These are phyloP conservation scores for Dendrocincla tyrannina DNA, from an alignment of 2,797 vertebrate genomes.

Conservation along the genomic window DNA sequence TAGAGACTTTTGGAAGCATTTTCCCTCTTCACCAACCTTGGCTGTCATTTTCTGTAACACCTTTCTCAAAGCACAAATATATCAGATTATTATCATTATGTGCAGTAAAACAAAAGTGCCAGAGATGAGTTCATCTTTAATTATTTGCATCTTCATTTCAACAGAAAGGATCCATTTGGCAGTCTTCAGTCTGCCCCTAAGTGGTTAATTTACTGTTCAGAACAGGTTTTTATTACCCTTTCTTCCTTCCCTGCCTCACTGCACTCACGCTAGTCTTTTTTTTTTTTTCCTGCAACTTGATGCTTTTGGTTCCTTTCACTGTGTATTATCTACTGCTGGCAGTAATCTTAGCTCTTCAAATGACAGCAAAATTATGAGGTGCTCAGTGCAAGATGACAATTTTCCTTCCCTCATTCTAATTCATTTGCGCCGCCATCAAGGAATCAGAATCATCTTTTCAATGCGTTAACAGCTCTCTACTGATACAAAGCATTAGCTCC, in stretches of 20 bases:
- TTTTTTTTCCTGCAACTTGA: constrained; percentile 14
- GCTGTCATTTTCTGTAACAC: neutral
- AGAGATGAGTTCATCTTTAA: neutral
- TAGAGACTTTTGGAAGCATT: constrained; percentile 7
- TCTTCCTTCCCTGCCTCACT: constrained; percentile 39
- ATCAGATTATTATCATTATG: neutral
- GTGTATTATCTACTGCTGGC: constrained; percentile 45
- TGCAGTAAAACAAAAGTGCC: neutral
- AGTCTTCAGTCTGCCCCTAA: constrained; percentile 1
- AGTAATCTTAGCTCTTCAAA: constrained; percentile 54
- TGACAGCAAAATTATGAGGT: constrained; percentile 72
- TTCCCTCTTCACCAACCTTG: neutral
- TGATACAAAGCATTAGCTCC: constrained; percentile 36
- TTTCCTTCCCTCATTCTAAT: constrained; percentile 58
- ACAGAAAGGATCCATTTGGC: neutral
- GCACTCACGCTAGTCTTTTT: neutral
- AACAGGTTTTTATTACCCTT: constrained; percentile 41
- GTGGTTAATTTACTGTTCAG: constrained; percentile 52
- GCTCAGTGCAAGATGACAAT: constrained; percentile 48
- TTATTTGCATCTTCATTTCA: neutral
- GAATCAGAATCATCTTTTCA: constrained; percentile 41
- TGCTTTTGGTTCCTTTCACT: constrained; percentile 42
- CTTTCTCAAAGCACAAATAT: neutral
- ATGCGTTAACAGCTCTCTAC: neutral
- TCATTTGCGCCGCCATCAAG: constrained; percentile 45